Evolutionary conservation across 2,888 invertebrate species (phyloP), one percentile per base, ranked within the genome.

Genomic region (Pseudoips prasinana): DNA sequence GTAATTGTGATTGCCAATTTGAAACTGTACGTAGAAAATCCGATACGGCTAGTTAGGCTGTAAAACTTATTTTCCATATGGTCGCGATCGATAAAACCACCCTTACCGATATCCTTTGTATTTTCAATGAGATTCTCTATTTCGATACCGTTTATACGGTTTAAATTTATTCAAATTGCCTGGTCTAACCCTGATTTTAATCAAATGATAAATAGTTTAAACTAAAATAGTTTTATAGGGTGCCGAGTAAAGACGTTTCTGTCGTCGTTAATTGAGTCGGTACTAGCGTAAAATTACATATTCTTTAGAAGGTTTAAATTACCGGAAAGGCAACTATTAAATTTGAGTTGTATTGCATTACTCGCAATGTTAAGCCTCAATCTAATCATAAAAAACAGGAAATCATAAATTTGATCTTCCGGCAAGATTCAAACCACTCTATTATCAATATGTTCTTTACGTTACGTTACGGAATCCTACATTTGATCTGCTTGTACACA

Each of bases 1-100:
- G n/a, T n/a, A 48, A 52, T 52, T 53, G 44, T n/a, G 39, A 57
- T 48, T 48, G 39, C 34, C 49, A 48, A 57, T 57, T 57, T 53
- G 53, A 53, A 57, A 37, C 5, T 29, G 35, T 39, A 52, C 40
- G 46, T 37, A 37, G 48, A 28, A 47, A 48, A 44, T 48, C 45
- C 31, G 34, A 41, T n/a, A 14, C 14, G 14, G 14, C 5, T 14
- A 2, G 14, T 14, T 14, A 2, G 5, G 14, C 14, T 14, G 5
- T 14, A 3, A 14, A 14, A 46, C 36, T 50, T 58, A 39, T 43
- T 54, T 58, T 43, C 36, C 40, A 45, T 30, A 28, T 39, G 37
- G 24, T 35, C 24, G 25, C 36, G 29, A 52, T 54, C 45, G 33
- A 55, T 54, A 49, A 35, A 35, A 25, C 25, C 25, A 7, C 46